Evolutionary conservation across 2,888 invertebrate species (phyloP).

Genomic region (Pollenia amentaria): DNA sequence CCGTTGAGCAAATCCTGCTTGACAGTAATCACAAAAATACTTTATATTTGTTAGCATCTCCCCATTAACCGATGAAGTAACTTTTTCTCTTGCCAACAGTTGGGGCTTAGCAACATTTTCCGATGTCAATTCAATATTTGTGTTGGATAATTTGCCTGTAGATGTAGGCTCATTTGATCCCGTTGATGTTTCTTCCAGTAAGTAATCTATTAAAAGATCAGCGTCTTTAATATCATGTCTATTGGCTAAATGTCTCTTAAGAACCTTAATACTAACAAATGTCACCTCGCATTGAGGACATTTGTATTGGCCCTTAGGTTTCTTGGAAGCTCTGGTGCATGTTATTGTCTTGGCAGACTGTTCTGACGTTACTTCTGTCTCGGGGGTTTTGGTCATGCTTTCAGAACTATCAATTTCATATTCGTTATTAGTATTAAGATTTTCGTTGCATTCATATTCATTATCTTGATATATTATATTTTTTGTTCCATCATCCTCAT

Average conservation of each 20-base stretch:
- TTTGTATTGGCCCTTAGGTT: constrained; percentile 64
- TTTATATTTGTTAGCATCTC: constrained; percentile 52
- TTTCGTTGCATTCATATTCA: constrained; percentile 39
- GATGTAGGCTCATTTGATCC: constrained; percentile 22
- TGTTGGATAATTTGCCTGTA: neutral
- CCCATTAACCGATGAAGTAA: constrained; percentile 8
- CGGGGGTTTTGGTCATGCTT: neutral
- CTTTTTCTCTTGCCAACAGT: constrained; percentile 46
- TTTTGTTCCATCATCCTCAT: neutral
- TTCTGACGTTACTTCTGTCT: constrained; percentile 1
- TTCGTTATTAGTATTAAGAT: constrained; percentile 8
- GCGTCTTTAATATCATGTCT: constrained; percentile 54
- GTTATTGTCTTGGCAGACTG: neutral
- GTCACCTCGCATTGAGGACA: constrained; percentile 74
- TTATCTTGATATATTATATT: constrained; percentile 24
- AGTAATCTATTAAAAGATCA: constrained; percentile 45
- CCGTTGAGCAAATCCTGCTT: constrained; percentile 81
- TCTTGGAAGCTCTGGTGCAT: constrained; percentile 5
- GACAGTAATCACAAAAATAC: constrained; percentile 81
- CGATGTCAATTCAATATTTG: constrained; percentile 38
- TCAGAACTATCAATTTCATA: constrained; percentile 39
- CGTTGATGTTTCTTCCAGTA: neutral
- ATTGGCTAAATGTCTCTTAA: constrained; percentile 72
- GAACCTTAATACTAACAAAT: constrained; percentile 73
- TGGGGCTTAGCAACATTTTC: constrained; percentile 65